These are phyloP conservation scores for Toxotes lorentzi DNA, from an alignment of 2,797 vertebrate species.

Conservation along the genomic window DNA sequence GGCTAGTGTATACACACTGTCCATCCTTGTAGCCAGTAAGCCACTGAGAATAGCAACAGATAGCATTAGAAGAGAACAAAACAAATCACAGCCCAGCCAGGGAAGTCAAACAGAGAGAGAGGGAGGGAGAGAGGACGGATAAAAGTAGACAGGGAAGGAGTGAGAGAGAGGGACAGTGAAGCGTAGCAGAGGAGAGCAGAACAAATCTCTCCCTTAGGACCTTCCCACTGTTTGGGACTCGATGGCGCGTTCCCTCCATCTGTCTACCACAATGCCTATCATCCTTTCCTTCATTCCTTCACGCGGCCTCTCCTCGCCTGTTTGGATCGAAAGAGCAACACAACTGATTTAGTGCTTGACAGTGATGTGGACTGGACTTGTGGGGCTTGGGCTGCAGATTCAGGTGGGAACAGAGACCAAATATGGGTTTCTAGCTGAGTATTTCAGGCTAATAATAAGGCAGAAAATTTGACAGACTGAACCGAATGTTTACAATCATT, in stretches of 20 bases:
- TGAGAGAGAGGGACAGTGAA: slow-evolving; percentile 42
- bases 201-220: slow-evolving; percentile 76
- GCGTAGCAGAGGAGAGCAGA: slow-evolving; percentile 56
- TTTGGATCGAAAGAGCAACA: slow-evolving; percentile 42
- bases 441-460: slow-evolving; percentile 9
- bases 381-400: slow-evolving; percentile 11
- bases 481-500: not conserved
- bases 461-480: not conserved
- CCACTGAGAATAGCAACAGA: slow-evolving; percentile 73
- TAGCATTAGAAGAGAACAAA: slow-evolving; percentile 64
- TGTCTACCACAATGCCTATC: slow-evolving; percentile 50
- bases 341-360: slow-evolving; percentile 47
- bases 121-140: slow-evolving; percentile 21
- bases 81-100: slow-evolving; percentile 63
- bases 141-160: slow-evolving; percentile 37
- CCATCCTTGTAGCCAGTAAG: slow-evolving; percentile 40
- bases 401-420: not conserved
- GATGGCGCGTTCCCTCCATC: slow-evolving; percentile 58
- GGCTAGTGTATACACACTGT: slow-evolving; percentile 56
- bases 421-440: not conserved
- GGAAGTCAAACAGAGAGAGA: slow-evolving; percentile 62
- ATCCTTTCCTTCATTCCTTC: slow-evolving; percentile 29
- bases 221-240: slow-evolving; percentile 66
- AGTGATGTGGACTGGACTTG: slow-evolving; percentile 12
- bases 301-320: slow-evolving; percentile 12